These are phyloP conservation scores for Bombus affinis DNA, from an alignment of 1,140 invertebrate genomes.

Conservation along the genomic window DNA sequence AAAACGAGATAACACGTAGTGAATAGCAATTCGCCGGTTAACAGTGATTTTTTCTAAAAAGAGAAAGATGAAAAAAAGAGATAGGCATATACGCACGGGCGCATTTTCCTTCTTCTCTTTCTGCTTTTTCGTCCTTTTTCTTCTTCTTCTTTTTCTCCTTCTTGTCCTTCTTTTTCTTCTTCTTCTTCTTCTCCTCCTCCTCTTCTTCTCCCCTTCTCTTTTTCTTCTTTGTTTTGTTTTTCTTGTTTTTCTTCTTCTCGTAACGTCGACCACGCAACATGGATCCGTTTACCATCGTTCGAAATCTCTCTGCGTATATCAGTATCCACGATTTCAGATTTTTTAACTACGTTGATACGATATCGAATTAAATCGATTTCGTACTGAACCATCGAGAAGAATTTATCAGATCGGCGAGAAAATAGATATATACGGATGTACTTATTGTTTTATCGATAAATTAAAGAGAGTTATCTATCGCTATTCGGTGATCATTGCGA, in stretches of 20 bases:
- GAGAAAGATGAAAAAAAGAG: neutral
- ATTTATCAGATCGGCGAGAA: neutral
- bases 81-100: constrained; percentile 17
- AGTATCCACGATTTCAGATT: neutral
- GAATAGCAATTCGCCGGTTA: constrained; percentile 20
- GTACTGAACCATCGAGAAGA: neutral
- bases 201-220: too few species aligned
- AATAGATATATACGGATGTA: neutral
- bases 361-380: constrained; percentile 8
- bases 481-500: neutral
- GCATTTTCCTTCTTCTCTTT: constrained; percentile 17
- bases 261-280: constrained; percentile 6
- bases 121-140: neutral
- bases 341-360: neutral
- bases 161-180: neutral
- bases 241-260: neutral
- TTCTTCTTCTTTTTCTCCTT: neutral
- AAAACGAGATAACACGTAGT: neutral
- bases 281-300: constrained; percentile 5
- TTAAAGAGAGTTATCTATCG: neutral
- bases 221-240: too few species aligned
- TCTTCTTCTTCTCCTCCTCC: neutral
- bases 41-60: constrained; percentile 11
- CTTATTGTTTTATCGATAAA: neutral
- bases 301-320: neutral